Evolutionary conservation across 2,797 vertebrate species (phyloP), one percentile per base, ranked within the genome.

Genomic region (Kryptopterus vitreolus): DNA sequence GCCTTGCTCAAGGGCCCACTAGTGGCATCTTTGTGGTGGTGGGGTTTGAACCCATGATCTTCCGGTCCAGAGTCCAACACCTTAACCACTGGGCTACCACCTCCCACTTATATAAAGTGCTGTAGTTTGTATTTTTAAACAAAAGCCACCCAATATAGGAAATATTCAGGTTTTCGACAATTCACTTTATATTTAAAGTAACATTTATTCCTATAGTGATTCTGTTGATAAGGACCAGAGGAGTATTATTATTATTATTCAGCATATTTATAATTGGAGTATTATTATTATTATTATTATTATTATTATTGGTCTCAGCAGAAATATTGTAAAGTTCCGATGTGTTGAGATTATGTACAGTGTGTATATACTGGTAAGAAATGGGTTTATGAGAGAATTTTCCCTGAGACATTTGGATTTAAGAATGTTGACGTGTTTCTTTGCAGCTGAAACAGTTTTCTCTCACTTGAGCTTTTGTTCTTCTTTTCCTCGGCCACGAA

Each of bases 151-250:
- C 74, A 83, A 66, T 72, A 75, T 59, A 61, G 26, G 58, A 81
- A 76, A 74, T 33, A 31, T 13, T n/a, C n/a, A n/a, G 53, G 10
- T 81, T 79, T 65, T 61, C 46, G 4, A 22, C 16, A 22, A 33
- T 73, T 65, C 61, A 50, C 31, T 33, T 29, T 31, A 62, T 63
- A 29, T 18, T 72, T 77, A 76, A 15, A 61, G 20, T 82, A 59
- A 83, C 76, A 65, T 57, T 84, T 71, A 26, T 74, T 87, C 62
- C 82, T 62, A 43, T 76, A 48, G 61, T 79, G 80, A n/a, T 18
- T 35, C 80, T 66, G 81, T 83, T 86, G 75, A 80, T 79, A 79
- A 78, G 88, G 90, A 92, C 92, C 91, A 90, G 78, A 84, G 82
- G 57, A 62, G 57, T 65, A 77, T 73, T 82, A 70, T n/a, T n/a